Evolutionary conservation across 1,140 invertebrate species (phyloP).

Genomic region (Potamilus streckersoni): DNA sequence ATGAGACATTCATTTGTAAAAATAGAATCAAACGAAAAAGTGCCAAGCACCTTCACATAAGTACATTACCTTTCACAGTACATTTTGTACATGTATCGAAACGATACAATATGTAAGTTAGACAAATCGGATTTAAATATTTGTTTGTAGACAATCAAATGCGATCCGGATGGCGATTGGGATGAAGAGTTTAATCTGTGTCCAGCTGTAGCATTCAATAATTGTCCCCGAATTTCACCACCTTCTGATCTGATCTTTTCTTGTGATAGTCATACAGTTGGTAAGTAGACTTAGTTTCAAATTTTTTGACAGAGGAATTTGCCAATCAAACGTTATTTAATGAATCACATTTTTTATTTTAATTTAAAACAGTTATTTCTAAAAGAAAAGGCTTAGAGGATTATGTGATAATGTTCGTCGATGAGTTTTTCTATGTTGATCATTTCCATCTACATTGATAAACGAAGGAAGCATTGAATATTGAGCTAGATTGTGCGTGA

Average conservation of each 20-base stretch:
- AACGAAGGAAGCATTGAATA: no score
- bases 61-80: not conserved
- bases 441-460: no score
- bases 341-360: no score
- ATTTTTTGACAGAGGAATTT: no score
- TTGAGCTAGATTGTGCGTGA: no score
- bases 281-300: not conserved
- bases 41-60: not conserved
- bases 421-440: no score
- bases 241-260: not conserved
- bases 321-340: no score
- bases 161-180: conserved; percentile 14
- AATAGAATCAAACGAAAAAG: not conserved
- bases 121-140: not conserved
- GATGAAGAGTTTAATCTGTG: conserved; percentile 8
- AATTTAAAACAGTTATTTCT: no score
- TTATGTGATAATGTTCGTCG: no score
- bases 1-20: not conserved
- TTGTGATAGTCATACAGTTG: conserved; percentile 1
- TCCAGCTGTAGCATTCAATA: not conserved
- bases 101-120: not conserved
- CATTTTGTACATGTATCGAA: not conserved
- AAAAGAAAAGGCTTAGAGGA: no score
- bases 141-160: conserved; percentile 3
- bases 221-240: conserved; percentile 1